phyloP scores from a whole-genome alignment of 2,888 invertebrate species.

The Cryptus viduatorius region DNA sequence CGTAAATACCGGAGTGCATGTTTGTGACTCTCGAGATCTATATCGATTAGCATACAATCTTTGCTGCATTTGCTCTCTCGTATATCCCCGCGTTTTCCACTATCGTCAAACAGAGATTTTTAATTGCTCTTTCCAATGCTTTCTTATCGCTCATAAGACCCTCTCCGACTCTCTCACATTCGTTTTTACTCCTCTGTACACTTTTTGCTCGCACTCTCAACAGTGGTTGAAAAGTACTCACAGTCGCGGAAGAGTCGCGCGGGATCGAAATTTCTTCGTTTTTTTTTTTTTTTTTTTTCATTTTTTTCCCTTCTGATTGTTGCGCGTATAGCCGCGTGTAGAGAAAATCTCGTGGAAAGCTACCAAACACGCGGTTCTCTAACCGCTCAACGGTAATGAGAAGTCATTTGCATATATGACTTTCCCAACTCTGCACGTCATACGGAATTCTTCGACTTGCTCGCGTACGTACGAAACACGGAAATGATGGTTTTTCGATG shows the following conservation, averaged over 20 bases:
- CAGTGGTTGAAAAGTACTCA: neutral
- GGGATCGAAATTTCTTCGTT: constrained; percentile 33
- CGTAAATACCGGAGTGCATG: constrained; percentile 80
- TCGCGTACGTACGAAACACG: constrained; percentile 1
- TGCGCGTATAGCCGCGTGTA: constrained; percentile 18
- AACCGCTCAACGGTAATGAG: constrained; percentile 66
- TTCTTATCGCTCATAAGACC: constrained; percentile 55
- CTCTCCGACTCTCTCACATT: constrained; percentile 19
- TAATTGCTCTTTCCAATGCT: constrained; percentile 75
- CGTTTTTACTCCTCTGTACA: neutral
- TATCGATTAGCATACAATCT: constrained; percentile 72
- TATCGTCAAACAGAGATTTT: constrained; percentile 77
- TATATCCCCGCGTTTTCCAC: constrained; percentile 51
- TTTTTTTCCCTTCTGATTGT: constrained; percentile 23
- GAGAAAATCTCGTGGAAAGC: constrained; percentile 32
- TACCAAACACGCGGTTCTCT: constrained; percentile 52
- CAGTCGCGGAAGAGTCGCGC: constrained; percentile 19
- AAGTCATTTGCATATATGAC: constrained; percentile 75
- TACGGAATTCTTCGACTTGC: constrained; percentile 72
- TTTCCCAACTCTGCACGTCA: constrained; percentile 66
- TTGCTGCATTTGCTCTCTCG: constrained; percentile 68
- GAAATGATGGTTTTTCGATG: constrained; percentile 64
- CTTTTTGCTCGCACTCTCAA: neutral
- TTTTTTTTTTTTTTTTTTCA: neutral
- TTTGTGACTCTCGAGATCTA: constrained; percentile 72